Evolutionary conservation across 92 coral and sea anemone species (phyloP).

Genomic region (Hydrozoanthus gracilis): DNA sequence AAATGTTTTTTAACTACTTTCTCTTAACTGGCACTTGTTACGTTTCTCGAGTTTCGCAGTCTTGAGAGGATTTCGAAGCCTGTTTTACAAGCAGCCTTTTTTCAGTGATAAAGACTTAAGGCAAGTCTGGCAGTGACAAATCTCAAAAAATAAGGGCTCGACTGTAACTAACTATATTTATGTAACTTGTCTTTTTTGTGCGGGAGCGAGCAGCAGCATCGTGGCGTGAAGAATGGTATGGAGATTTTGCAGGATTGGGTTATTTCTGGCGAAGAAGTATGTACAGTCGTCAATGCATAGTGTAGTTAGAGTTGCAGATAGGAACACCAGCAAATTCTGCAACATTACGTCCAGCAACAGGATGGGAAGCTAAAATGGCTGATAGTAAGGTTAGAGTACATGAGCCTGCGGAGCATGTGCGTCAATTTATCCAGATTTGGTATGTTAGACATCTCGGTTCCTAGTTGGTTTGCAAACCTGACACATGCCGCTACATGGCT

Average conservation of each 20-base stretch:
- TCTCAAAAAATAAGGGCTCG: too few species aligned
- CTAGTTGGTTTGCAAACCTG: slow-evolving; percentile 64
- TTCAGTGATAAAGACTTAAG: too few species aligned
- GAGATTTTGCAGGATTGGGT: neutral
- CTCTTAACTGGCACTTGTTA: too few species aligned
- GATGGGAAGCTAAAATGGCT: slow-evolving; percentile 21
- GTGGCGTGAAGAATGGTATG: neutral
- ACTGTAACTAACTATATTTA: too few species aligned
- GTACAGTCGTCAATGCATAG: slow-evolving; percentile 28
- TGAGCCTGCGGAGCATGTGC: slow-evolving; percentile 52
- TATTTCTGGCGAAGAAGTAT: neutral
- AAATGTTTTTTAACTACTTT: too few species aligned
- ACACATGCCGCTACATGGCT: slow-evolving; percentile 69
- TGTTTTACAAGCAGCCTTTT: too few species aligned
- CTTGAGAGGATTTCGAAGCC: too few species aligned
- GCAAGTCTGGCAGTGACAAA: too few species aligned
- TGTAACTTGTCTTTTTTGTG: too few species aligned
- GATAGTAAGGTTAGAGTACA: slow-evolving; percentile 18
- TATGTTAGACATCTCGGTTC: slow-evolving; percentile 50
- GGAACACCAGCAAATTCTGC: slow-evolving; percentile 45
- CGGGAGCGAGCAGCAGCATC: too few species aligned
- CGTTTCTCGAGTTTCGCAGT: too few species aligned
- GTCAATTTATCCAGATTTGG: slow-evolving; percentile 30
- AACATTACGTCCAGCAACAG: slow-evolving; percentile 39
- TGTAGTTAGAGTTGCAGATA: slow-evolving; percentile 58